These are phyloP conservation scores for Ornithoptera priamus DNA, from an alignment of 2,888 invertebrate genomes.

Conservation along the genomic window DNA sequence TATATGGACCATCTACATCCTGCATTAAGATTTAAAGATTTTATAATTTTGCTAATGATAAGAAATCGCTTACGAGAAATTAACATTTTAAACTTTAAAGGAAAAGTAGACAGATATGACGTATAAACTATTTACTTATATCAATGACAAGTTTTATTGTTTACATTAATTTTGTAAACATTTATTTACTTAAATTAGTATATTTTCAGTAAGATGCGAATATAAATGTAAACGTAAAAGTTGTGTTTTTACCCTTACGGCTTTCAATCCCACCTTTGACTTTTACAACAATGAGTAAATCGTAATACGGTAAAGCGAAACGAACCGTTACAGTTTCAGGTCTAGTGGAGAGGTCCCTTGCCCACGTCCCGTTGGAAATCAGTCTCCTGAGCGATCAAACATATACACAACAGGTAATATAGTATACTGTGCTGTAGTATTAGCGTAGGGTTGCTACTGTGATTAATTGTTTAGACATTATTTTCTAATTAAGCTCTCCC, in stretches of 20 bases:
- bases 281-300: slow-evolving; percentile 62
- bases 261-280: slow-evolving; percentile 56
- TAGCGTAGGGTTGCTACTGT: slow-evolving; percentile 52
- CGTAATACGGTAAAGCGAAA: slow-evolving; percentile 59
- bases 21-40: too few species aligned
- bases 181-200: not conserved
- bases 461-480: slow-evolving; percentile 77
- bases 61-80: too few species aligned
- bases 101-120: too few species aligned
- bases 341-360: slow-evolving; percentile 64
- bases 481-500: slow-evolving; percentile 77
- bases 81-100: too few species aligned
- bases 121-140: too few species aligned
- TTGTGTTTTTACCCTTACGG: slow-evolving; percentile 35
- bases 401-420: slow-evolving; percentile 30
- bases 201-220: not conserved
- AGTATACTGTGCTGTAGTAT: slow-evolving; percentile 33
- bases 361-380: slow-evolving; percentile 66
- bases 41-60: too few species aligned
- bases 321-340: slow-evolving; percentile 73
- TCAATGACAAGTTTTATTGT: too few species aligned
- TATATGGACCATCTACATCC: too few species aligned
- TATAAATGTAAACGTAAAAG: slow-evolving; percentile 18
- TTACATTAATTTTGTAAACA: too few species aligned
- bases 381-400: slow-evolving; percentile 52